Evolutionary conservation across 2,113 vertebrate species (phyloP), one percentile per base, ranked within the genome.

Genomic region (Burhinus oedicnemus): DNA sequence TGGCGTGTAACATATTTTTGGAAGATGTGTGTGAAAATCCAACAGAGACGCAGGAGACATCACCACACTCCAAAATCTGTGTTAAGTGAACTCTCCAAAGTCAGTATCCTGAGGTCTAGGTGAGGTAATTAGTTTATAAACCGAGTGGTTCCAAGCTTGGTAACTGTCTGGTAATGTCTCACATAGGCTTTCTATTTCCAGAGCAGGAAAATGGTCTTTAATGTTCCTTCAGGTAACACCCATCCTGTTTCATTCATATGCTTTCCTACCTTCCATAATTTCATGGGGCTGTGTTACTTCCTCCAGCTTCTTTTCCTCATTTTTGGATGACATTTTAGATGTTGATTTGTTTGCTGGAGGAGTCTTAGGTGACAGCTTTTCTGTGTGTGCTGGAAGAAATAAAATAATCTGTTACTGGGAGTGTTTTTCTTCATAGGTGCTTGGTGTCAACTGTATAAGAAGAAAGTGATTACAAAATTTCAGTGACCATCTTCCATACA

Each of bases 231-330:
- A 95, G 85, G 94, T 97, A 97, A 91, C 93, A 85, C 89, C 69
- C 82, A 96, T 95, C 87, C 87, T 85, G 47, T 91, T 70, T 51
- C 30, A 68, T 75, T 82, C 79, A 10, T 44, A 36, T 36, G 64
- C 87, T 97, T 71, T 95, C 98, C 85, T 98, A 98, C 98, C 98
- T 98, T 98, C 97, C 83, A 71, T 95, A 93, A 97, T 93, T 94
- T 98, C 97, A 93, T 97, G 93, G 85, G 97, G 96, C 83, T 97
- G 95, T 20, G 96, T 61, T 81, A 96, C 97, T 96, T 97, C 97
- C 83, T 97, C 97, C 93, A 96, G 89, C 55, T 76, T 78, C 89
- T 96, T 93, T 77, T 97, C 90, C 87, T 97, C 93, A 89, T 97
- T 57, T 93, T 96, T 95, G 55, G 98, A 97, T 86, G 98, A 96